Base-by-base conservation (phyloP, 2,113 vertebrate genomes). In the Paralichthys olivaceus region DNA sequence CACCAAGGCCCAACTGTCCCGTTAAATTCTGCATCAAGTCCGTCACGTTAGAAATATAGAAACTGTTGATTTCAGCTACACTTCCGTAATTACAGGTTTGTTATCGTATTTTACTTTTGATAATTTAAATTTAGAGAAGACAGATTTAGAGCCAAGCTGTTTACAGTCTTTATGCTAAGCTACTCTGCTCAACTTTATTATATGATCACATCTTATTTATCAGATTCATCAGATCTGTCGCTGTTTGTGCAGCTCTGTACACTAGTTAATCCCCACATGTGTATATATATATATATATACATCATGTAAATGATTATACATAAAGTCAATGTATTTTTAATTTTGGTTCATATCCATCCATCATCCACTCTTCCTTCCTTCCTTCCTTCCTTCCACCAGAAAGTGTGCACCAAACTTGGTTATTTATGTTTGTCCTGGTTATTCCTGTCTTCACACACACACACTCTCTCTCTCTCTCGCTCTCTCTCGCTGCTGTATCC, bases 401-500 rank as follows among this genome's bases (percentile, higher is more conserved):
- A 55, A 63, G 51, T 80, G 70, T 25, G 19, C 0, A 7, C 6
- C 43, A 25, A 62, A 63, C 26, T 63, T 6, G 15, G 1, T 64
- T 51, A 17, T 59, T 54, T 23, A 12, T 54, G 51, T 53, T 26
- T 58, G 25, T 60, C 34, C 61, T 67, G 62, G 49, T 72, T 56
- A 59, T 37, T 62, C 57, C 13, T 45, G 32, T 58, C 58, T 55
- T 15, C 25, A 56, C 25, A 8, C 58, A 29, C 68, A 28, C 64
- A 28, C 58, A 34, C 76, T 23, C 59, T 20, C 67, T 8, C 34
- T 20, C 66, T 12, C 49, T 14, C 71, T 28, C 28, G 11, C 47
- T 3, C 17, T 2, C 34, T 57, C 47, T 1, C 23, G 11, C 65
- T 58, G 45, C 54, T 60, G 60, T 63, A 62, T 77, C 72, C 73